Evolutionary conservation across 2,113 vertebrate genomes (phyloP), one percentile per base, ranked within the genome.

Genomic region (Colistium nudipinnis): DNA sequence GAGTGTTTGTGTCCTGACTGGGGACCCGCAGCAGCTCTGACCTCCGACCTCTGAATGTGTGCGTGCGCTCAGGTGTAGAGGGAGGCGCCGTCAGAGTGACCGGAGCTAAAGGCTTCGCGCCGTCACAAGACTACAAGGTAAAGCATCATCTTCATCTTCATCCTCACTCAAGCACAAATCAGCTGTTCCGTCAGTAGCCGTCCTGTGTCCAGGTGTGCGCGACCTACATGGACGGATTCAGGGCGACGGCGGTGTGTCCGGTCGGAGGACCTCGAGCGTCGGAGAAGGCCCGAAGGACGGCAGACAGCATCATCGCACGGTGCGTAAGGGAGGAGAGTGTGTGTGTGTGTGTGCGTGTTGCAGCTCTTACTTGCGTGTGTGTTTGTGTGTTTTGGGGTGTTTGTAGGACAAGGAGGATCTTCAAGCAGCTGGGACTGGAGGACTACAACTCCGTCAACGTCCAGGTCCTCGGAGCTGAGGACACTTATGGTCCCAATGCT

Each of bases 391-490:
- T 20, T 55, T 8, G 71, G 11, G 61, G n/a, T 76, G 10, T 45
- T 5, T 61, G 17, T 6, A 97, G 94, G 84, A 93, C 92, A 35
- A 92, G 69, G 76, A 81, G 92, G 1, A 93, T 97, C 54, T 96
- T 96, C 65, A 82, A 88, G 72, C 92, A 95, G 75, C 47, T 93
- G 33, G 87, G 88, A 30, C 78, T 95, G 69, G 93, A 94, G 43
- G 94, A 96, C 76, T 97, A 94, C 87, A 92, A 64, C 79, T 87
- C 92, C 0, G 90, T 96, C 77, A 94, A 96, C 57, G 13, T 96
- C 70, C 93, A 96, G 80, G 83, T 96, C 63, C 93, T 96, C 54
- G 95, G 94, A 65, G 93, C 94, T 9, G 95, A 97, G 86, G 94
- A 97, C 85, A 93, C 92, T 0, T 94, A 96, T 2, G 95, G 94